A percentile compares a stretch with the other conserved stretches of the same genome.
These are phyloP conservation scores for Eupristina koningsbergeri DNA, from an alignment of 1,140 invertebrate genomes.

Conservation along the genomic window DNA sequence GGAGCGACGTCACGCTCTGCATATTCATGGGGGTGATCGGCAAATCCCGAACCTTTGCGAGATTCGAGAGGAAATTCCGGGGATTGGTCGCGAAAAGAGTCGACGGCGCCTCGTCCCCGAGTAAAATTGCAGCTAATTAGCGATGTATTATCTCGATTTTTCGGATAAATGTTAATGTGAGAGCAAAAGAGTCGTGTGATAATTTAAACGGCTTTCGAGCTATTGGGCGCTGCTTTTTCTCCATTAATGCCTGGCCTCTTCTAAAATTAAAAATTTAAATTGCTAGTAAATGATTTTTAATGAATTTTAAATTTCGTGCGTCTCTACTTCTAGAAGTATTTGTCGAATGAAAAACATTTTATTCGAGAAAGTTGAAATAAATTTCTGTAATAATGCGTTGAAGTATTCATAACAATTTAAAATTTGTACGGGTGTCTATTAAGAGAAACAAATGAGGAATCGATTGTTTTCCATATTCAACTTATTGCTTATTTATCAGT, in stretches of 20 bases:
- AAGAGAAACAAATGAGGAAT: too few relatives aligned
- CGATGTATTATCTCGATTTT: background rate
- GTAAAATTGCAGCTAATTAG: background rate
- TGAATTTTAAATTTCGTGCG: background rate
- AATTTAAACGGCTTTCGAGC: background rate
- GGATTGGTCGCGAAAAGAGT: background rate
- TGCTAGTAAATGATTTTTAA: background rate
- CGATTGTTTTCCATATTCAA: too few relatives aligned
- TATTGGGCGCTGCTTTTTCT: background rate
- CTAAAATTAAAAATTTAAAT: background rate
- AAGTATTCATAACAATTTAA: background rate
- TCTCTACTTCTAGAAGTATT: too few relatives aligned
- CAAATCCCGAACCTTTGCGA: background rate
- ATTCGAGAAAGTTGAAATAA: background rate
- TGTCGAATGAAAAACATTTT: background rate
- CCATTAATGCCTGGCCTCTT: background rate
- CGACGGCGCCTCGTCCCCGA: too few relatives aligned
- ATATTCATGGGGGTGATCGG: background rate
- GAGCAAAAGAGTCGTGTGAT: background rate
- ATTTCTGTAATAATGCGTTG: background rate
- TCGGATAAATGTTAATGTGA: background rate
- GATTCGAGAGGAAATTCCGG: slow-evolving; percentile 33
- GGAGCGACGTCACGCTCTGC: background rate
- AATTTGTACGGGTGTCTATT: too few relatives aligned
- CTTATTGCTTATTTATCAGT: too few relatives aligned